Evolutionary conservation across 2,888 invertebrate genomes (phyloP), one percentile per base, ranked within the genome.

Genomic region (Rotaria macrura): DNA sequence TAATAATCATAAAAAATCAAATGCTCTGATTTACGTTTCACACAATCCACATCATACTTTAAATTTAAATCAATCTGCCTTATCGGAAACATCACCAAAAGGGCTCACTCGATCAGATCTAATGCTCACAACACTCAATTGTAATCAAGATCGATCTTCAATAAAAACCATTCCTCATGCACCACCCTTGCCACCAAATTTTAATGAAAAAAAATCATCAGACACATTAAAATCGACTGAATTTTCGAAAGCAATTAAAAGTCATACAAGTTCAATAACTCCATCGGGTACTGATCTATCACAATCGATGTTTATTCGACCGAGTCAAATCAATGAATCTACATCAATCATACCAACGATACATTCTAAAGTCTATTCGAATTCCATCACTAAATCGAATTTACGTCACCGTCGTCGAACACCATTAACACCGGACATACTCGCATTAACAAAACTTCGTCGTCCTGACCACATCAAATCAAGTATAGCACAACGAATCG

Each of bases 401-500:
- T n/a, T 43, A 43, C 79, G 79, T 12, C 25, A 79, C 43, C 79
- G 79, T 38, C 79, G 79, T 43, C 79, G 43, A 43, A 79, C 79
- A n/a, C 79, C 79, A 10, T 79, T 79, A n/a, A 79, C 79, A 40
- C 79, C 79, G 25, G 79, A 79, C 43, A 43, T 79, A n/a, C 25
- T 79, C 12, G 79, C 79, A 3, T n/a, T 79, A n/a, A 43, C 79
- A 79, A 79, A 79, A 79, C 43, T 79, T 43, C 40, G 79, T 43
- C 79, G 79, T n/a, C 79, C 79, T 3, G 79, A 79, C 25, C 79
- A 79, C 43, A 79, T 79, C 43, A 79, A 79, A 79, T 79, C 79
- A 25, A 79, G 79, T 43, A 79, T 79, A 14, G 79, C n/a, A 14
- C 79, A 79, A 79, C 79, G 79, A 43, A 79, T 79, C n/a, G 79